phyloP scores from a whole-genome alignment of 2,797 vertebrate species.

The Tangara arthus region DNA sequence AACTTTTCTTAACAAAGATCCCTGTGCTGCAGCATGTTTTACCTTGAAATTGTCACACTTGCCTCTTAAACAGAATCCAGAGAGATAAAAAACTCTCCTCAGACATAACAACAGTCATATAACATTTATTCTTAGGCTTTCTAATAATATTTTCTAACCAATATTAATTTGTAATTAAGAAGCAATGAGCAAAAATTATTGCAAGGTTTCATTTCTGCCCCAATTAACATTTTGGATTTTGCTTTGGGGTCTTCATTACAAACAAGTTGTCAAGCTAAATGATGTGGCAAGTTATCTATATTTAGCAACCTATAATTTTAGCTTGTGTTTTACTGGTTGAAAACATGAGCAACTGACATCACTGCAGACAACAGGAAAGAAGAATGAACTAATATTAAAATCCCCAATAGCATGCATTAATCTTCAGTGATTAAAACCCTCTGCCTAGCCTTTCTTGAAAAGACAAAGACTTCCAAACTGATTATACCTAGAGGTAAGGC shows the following conservation, averaged over 20 bases:
- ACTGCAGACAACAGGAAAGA: constrained; percentile 10
- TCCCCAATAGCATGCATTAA: background rate
- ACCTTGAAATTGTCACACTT: background rate
- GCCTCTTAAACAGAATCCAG: background rate
- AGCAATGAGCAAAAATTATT: constrained; percentile 13
- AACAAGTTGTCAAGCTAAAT: constrained; percentile 46
- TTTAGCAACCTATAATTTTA: constrained; percentile 57
- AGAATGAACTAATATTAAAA: constrained; percentile 30
- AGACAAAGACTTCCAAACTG: background rate
- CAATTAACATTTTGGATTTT: constrained; percentile 59
- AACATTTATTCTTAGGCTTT: background rate
- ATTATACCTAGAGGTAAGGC: background rate
- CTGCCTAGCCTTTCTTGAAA: background rate
- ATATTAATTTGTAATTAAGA: constrained; percentile 41
- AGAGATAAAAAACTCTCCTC: background rate
- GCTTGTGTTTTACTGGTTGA: constrained; percentile 20
- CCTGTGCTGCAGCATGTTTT: background rate
- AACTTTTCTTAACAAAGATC: background rate
- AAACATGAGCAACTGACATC: constrained; percentile 25
- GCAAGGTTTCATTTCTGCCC: constrained; percentile 45
- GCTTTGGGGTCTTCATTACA: constrained; percentile 50
- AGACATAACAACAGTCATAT: background rate
- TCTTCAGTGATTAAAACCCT: background rate
- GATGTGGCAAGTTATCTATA: constrained; percentile 34
- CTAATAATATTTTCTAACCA: background rate